Evolutionary conservation across 2,888 invertebrate genomes (phyloP), one percentile per base, ranked within the genome.

Genomic region (Bedellia somnulentella): DNA sequence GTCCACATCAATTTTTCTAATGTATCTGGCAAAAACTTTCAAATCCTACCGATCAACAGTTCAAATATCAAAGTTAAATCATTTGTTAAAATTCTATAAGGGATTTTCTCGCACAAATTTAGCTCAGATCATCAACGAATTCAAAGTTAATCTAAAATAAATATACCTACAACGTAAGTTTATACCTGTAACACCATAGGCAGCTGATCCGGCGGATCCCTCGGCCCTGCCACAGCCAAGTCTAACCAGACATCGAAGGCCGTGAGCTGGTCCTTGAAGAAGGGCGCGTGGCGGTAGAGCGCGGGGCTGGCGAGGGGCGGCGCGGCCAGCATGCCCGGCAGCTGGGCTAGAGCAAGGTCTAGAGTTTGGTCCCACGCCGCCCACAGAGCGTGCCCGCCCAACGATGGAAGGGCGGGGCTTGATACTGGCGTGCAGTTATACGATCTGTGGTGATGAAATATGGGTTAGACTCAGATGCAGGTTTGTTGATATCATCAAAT

Each of bases 361-460:
- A 99, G 80, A 9, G 96, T 93, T 48, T 95, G 81, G 67, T 99
- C 99, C 99, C 99, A 99, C 2, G 98, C 93, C 54, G 89, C 86
- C 96, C 96, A 93, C 87, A 93, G 91, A 32, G 89, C 86, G 67
- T 93, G 93, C 50, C 88, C 78, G 39, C 88, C 89, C 32, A 96
- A 95, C 13, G 93, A 84, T 13, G 98, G 98, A 48, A 99, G 77
- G 38, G 86, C 83, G 1, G 99, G 99, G 45, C 83, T 82, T 26
- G 94, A 95, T 27, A 96, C 87, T n/a, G 98, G 98, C 31, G 89
- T 91, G 66, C 98, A 99, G 71, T 97, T 96, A 68, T 96, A 96
- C 15, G 93, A 93, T 30, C 73, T 71, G 46, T n/a, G n/a, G n/a
- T n/a, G n/a, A n/a, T n/a, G n/a, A n/a, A n/a, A n/a, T n/a, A n/a